Base-by-base conservation (phyloP, 2,888 invertebrate genomes). In the Dasypolia templi region DNA sequence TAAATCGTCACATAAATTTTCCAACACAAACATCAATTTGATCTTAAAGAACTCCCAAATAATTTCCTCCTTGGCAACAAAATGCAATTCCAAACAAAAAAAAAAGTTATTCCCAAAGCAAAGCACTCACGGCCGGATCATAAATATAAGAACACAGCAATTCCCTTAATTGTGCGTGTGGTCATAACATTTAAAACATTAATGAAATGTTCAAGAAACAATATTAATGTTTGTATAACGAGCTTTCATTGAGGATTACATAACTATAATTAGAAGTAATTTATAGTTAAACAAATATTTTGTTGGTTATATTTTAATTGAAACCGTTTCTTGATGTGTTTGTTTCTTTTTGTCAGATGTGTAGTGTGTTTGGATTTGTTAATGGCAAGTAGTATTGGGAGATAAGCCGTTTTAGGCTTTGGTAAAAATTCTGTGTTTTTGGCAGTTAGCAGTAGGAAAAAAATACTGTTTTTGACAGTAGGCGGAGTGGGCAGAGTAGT, bases 231-330 rank as follows among this genome's bases (percentile, higher is more conserved):
- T 79, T 83, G 78, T 77, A 81, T 88, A 90, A 86, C 89, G 88
- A 89, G 85, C 81, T 76, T 85, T 84, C 86, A 78, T 80, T 70
- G 79, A 59, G 69, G 79, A 81, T 88, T 89, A 84, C 90, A 85
- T 85, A 89, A 89, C 77, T 84, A 85, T 89, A 89, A 90, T 90
- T 89, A 84, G 77, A 64, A 82, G 79, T 87, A 86, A 90, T 90
- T 89, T 90, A 89, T 89, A 75, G 83, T 81, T 86, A 87, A 88
- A 87, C 86, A 88, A 89, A 90, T 82, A 87, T 86, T 84, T 69
- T 59, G 72, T 83, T 75, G 55, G 71, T 77, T 68, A 72, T 77
- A 79, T 73, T 72, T 56, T 84, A 83, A 86, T 87, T 85, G 70
- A 78, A 72, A 82, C 72, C 66, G 63, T 81, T 79, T 32, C 64